Evolutionary conservation across 2,797 vertebrate genomes (phyloP).

Genomic region (Cuculus canorus): DNA sequence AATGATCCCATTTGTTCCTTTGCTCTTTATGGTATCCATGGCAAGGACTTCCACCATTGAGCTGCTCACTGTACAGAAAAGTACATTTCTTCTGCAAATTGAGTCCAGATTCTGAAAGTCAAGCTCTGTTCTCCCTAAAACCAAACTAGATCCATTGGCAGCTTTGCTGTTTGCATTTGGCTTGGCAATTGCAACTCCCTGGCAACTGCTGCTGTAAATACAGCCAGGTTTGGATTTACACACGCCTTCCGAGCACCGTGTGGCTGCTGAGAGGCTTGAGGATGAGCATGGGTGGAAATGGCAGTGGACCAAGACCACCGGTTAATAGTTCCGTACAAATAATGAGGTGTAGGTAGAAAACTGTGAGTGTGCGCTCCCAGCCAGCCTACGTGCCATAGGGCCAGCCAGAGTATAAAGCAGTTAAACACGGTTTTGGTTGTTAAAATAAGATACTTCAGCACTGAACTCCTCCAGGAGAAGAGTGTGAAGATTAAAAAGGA

Average conservation of each 20-base stretch:
- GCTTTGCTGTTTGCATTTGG: background rate
- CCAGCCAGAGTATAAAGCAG: background rate
- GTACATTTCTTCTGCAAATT: background rate
- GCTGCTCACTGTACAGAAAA: background rate
- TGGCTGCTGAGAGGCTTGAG: background rate
- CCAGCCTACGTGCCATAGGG: background rate
- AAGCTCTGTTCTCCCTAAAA: background rate
- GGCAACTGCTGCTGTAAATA: background rate
- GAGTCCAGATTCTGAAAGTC: background rate
- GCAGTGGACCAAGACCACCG: background rate
- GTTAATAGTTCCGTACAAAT: background rate
- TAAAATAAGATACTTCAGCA: background rate
- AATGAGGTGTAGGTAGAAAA: background rate
- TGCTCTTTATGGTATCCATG: background rate
- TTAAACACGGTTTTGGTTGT: background rate
- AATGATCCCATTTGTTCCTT: constrained; percentile 1
- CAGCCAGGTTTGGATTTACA: background rate
- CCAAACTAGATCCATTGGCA: background rate
- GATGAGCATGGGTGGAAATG: background rate
- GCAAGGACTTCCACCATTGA: background rate
- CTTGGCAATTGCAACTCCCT: constrained; percentile 5
- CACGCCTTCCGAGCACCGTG: accelerated
- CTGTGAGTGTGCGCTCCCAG: background rate
- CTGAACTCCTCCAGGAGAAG: background rate
- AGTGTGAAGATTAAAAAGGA: background rate